Conservation (phyloP, 2,888 invertebrate species). For the Athalia cordata region DNA sequence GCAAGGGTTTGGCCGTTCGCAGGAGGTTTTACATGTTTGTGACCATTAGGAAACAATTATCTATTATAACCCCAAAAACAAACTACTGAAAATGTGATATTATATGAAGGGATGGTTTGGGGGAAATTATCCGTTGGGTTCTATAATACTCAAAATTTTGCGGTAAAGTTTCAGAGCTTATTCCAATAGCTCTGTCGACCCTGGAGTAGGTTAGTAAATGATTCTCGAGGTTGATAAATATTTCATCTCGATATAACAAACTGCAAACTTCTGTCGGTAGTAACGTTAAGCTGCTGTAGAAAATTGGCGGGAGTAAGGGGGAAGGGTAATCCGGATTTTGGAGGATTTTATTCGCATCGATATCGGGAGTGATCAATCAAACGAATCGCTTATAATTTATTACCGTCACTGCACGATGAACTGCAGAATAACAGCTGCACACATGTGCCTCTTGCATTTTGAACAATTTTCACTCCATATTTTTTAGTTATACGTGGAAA, state of each 20-base stretch:
- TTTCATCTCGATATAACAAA: slow-evolving; percentile 39
- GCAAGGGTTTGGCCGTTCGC: slow-evolving; percentile 33
- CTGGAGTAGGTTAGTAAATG: neutral
- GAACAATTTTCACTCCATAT: neutral
- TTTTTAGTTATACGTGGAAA: neutral
- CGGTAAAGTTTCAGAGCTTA: too few species aligned
- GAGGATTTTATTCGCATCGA: slow-evolving; percentile 2
- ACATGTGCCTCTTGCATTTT: slow-evolving; percentile 25
- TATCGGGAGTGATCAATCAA: slow-evolving; percentile 28
- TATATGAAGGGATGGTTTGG: slow-evolving; percentile 1
- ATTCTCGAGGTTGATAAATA: slow-evolving; percentile 15
- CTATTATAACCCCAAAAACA: slow-evolving; percentile 27
- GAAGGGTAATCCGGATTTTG: slow-evolving; percentile 18
- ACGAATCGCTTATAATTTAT: slow-evolving; percentile 39
- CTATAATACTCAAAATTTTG: too few species aligned
- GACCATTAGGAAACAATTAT: slow-evolving; percentile 45
- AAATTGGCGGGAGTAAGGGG: neutral
- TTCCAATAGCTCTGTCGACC: neutral
- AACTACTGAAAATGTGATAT: neutral
- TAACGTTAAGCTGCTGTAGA: neutral
- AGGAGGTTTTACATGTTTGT: slow-evolving; percentile 28
- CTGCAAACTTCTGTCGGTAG: slow-evolving; percentile 22
- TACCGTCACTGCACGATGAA: slow-evolving; percentile 11
- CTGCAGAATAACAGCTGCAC: neutral
- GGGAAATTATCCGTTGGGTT: too few species aligned